These are phyloP conservation scores for Paracentrotus lividus DNA, from an alignment of 53 echinoderm and acorn worm species.

Conservation along the genomic window DNA sequence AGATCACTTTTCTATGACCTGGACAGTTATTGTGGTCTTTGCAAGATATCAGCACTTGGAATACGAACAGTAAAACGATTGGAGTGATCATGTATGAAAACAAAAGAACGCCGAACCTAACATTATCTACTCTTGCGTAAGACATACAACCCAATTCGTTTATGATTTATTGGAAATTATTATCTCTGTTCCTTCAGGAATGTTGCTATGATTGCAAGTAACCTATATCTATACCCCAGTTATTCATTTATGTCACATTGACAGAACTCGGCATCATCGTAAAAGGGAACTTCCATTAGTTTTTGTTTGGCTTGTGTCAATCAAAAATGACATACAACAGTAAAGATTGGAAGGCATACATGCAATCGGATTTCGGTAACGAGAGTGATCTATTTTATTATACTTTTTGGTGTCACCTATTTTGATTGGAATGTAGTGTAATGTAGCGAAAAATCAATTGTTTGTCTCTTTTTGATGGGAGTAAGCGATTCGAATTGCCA, in stretches of 20 bases:
- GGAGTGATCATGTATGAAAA: neutral
- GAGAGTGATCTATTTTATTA: neutral
- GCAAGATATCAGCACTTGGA: neutral
- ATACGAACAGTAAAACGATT: neutral
- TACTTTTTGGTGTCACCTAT: neutral
- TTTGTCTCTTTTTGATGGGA: too few relatives aligned
- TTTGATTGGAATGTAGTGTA: neutral
- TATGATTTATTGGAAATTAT: neutral
- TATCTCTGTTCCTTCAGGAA: neutral
- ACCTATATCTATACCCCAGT: neutral
- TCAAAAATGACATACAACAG: too few relatives aligned
- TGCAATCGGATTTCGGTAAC: neutral
- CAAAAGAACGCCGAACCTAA: neutral
- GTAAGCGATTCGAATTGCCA: neutral
- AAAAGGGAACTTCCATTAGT: neutral
- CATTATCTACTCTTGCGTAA: neutral
- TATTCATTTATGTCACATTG: neutral
- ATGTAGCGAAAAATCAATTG: too few relatives aligned
- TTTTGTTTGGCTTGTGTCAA: too few relatives aligned
- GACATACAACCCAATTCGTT: neutral
- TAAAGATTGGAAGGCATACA: neutral
- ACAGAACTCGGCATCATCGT: neutral
- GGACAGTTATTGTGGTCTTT: neutral
- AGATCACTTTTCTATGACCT: too few relatives aligned
- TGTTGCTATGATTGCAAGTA: neutral